Conservation (phyloP, 2,113 vertebrate genomes). For the Muntiacus muntjak region DNA sequence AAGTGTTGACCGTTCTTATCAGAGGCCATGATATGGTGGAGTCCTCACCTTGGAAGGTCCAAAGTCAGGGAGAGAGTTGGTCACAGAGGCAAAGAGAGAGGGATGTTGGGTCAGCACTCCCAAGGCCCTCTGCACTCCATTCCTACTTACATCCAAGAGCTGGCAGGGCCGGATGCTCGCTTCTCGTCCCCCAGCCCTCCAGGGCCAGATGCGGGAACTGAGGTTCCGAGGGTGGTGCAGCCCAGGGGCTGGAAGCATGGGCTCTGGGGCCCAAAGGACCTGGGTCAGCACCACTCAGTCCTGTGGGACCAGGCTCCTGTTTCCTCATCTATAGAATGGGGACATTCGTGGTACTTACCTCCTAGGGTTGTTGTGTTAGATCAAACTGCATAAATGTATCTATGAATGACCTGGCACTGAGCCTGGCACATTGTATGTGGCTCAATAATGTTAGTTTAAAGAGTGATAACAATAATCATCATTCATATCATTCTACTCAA, state of each 20-base stretch:
- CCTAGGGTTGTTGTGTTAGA: not conserved
- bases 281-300: not conserved
- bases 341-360: not conserved
- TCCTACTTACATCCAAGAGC: fast-evolving
- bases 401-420: not conserved
- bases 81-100: not conserved
- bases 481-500: not conserved
- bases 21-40: not conserved
- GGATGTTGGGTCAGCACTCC: not conserved
- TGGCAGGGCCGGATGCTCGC: not conserved
- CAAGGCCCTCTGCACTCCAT: not conserved
- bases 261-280: not conserved
- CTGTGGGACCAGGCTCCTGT: not conserved
- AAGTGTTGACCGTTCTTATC: fast-evolving
- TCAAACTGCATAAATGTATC: not conserved
- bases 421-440: not conserved
- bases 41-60: not conserved
- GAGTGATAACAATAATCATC: not conserved
- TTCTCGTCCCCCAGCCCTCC: not conserved
- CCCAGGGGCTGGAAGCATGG: not conserved
- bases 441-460: not conserved
- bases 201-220: not conserved
- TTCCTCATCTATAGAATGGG: not conserved
- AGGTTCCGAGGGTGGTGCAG: not conserved
- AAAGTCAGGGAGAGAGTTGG: no score